Percentiles rank a stretch among this genome's conserved stretches.
phyloP scores from a whole-genome alignment of 2,797 vertebrate genomes.

The Neosilurus mollespiculum region DNA sequence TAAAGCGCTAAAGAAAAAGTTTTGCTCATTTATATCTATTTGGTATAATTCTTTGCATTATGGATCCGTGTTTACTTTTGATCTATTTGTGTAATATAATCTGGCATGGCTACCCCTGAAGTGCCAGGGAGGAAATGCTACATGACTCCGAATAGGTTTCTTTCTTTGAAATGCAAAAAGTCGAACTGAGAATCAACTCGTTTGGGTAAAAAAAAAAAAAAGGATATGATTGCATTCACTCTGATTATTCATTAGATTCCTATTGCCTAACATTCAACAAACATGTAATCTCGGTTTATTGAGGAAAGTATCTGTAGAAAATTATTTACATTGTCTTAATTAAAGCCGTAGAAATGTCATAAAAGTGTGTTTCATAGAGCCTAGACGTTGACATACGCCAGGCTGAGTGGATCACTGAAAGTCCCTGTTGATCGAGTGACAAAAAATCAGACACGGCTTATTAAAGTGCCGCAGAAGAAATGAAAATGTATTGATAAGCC shows the following conservation, averaged over 20 bases:
- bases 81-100: constrained; percentile 20
- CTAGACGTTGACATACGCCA: not conserved
- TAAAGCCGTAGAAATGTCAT: constrained; percentile 30
- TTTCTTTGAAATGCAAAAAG: constrained; percentile 16
- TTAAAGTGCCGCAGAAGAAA: constrained; percentile 20
- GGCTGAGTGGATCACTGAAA: not conserved
- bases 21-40: constrained; percentile 71
- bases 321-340: constrained; percentile 40
- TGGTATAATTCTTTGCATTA: constrained; percentile 66
- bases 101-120: constrained; percentile 26
- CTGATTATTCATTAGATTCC: not conserved
- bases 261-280: constrained; percentile 14
- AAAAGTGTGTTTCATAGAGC: constrained; percentile 22
- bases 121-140: constrained; percentile 14
- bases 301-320: constrained; percentile 14
- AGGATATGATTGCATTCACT: constrained; percentile 35
- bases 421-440: not conserved
- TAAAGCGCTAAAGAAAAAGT: constrained; percentile 69
- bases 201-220: constrained; percentile 19
- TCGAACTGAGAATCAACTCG: not conserved
- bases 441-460: not conserved
- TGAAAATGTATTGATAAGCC: constrained; percentile 28
- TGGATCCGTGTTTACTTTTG: constrained; percentile 31
- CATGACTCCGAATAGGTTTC: constrained; percentile 22
- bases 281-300: constrained; percentile 20